phyloP scores from a whole-genome alignment of 2,797 vertebrate genomes.

The Apogon hyalosoma region DNA sequence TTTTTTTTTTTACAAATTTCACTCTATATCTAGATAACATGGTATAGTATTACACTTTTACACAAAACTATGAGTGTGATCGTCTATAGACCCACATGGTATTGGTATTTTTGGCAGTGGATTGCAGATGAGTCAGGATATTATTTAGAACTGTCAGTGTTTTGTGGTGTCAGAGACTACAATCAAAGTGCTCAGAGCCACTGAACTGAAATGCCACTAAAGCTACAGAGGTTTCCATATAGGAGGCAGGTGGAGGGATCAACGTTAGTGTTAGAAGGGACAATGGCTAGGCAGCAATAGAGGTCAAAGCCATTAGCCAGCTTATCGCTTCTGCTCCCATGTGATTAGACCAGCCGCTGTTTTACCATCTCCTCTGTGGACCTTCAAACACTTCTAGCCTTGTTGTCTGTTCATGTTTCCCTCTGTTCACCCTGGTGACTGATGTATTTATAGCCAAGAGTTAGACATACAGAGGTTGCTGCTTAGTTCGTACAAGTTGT shows the following conservation, averaged over 20 bases:
- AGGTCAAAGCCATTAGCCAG: constrained; percentile 57
- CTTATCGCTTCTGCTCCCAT: constrained; percentile 51
- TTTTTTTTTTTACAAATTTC: constrained; percentile 24
- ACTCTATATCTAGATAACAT: constrained; percentile 10
- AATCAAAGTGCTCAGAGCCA: not conserved
- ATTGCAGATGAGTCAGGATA: not conserved
- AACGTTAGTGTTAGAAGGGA: constrained; percentile 17
- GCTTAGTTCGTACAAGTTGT: constrained; percentile 28
- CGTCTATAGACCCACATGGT: not conserved
- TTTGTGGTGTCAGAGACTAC: not conserved
- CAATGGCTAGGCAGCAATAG: constrained; percentile 30
- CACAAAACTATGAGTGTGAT: constrained; percentile 5
- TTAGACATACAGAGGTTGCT: constrained; percentile 17
- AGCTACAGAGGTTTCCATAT: constrained; percentile 5
- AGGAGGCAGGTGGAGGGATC: constrained; percentile 32
- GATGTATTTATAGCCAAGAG: not conserved
- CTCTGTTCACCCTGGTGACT: constrained; percentile 4
- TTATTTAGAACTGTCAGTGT: not conserved
- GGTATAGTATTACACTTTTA: not conserved
- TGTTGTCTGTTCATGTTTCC: constrained; percentile 1
- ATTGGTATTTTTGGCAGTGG: not conserved
- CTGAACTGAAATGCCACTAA: constrained; percentile 2
- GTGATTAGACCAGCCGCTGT: constrained; percentile 52
- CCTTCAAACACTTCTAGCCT: constrained; percentile 13
- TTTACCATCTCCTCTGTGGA: constrained; percentile 32